phyloP scores from a whole-genome alignment of 2,888 invertebrate species.

The Zaprionus obscuricornis region DNA sequence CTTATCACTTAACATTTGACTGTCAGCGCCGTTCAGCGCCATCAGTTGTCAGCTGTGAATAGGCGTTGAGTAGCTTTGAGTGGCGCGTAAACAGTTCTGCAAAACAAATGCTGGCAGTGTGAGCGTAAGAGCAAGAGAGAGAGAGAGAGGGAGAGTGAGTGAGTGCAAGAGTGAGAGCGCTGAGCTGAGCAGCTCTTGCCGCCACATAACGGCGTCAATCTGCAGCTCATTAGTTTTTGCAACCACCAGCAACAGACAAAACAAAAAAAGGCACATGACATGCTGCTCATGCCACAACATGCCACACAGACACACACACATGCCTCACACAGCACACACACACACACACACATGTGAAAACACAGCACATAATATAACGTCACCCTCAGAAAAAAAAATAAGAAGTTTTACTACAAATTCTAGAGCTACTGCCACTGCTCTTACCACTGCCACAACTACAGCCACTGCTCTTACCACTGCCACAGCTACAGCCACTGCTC shows the following conservation, averaged over 20 bases:
- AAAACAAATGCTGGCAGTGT: slow-evolving; percentile 58
- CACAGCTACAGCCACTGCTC: neutral
- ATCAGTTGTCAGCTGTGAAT: too few species aligned
- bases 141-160: neutral
- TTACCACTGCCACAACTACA: neutral
- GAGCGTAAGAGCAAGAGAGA: slow-evolving; percentile 4
- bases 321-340: slow-evolving; percentile 4
- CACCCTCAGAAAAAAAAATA: too few species aligned
- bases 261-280: slow-evolving; percentile 31
- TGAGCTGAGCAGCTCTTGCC: slow-evolving; percentile 10
- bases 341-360: neutral
- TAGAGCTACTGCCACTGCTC: slow-evolving; percentile 3
- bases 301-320: slow-evolving; percentile 8
- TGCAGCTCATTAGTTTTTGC: slow-evolving; percentile 73
- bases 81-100: slow-evolving; percentile 71
- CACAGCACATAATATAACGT: too few species aligned
- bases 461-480: neutral
- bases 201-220: slow-evolving; percentile 54
- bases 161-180: slow-evolving; percentile 9
- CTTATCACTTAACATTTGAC: too few species aligned
- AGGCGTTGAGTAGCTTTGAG: slow-evolving; percentile 38
- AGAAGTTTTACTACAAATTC: too few species aligned
- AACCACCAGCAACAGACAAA: slow-evolving; percentile 55
- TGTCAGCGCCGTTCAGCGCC: too few species aligned
- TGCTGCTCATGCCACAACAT: slow-evolving; percentile 10